Percentiles rank a stretch among this genome's conserved stretches.
Conservation (phyloP, 2,797 vertebrate genomes). For the Melopsittacus undulatus region DNA sequence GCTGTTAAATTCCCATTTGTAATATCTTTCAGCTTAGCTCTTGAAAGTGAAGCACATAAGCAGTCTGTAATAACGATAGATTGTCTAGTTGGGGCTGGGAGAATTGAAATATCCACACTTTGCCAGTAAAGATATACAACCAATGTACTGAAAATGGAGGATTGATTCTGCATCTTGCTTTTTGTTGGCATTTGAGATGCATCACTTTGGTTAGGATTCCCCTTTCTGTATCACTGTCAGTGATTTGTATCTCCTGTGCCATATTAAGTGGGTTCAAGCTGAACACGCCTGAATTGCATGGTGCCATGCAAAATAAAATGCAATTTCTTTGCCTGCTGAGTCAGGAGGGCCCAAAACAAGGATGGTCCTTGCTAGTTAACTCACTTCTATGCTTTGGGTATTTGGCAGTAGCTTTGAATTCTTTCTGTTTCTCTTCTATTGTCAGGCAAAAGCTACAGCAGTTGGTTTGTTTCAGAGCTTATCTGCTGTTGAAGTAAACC, state of each 20-base stretch:
- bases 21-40: neutral
- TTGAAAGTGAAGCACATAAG: neutral
- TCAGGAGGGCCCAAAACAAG: neutral
- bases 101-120: neutral
- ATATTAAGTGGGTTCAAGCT: neutral
- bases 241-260: neutral
- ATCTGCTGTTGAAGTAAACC: neutral
- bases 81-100: neutral
- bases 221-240: neutral
- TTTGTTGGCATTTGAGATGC: neutral
- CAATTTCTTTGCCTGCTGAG: neutral
- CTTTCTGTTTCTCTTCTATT: neutral
- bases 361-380: neutral
- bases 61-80: neutral
- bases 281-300: neutral
- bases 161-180: neutral
- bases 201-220: neutral
- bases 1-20: neutral
- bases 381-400: neutral
- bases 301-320: neutral
- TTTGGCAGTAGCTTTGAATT: neutral
- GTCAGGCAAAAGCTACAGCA: neutral
- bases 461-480: slow-evolving; percentile 1
- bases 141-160: neutral
- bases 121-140: neutral